Conservation (phyloP, 2,888 invertebrate genomes). For the Heliconius sara region DNA sequence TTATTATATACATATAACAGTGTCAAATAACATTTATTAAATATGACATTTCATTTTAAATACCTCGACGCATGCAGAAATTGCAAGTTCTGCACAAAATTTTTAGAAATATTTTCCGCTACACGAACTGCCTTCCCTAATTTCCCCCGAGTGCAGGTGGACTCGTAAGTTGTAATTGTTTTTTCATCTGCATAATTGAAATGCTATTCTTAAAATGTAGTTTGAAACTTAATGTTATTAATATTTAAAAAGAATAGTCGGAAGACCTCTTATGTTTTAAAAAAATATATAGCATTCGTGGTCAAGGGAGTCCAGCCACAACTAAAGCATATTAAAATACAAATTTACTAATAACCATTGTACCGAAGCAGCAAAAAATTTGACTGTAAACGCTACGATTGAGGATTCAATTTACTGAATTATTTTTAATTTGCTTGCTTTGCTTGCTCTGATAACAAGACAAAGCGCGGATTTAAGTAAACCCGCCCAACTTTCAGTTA, state of each 20-base stretch:
- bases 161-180: constrained; percentile 50
- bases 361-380: background rate
- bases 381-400: background rate
- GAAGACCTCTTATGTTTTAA: background rate
- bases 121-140: constrained; percentile 49
- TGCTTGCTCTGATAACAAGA: too few species aligned
- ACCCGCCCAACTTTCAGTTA: too few species aligned
- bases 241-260: background rate
- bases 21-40: background rate
- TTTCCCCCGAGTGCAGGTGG: constrained; percentile 54
- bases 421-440: too few species aligned
- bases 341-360: too few species aligned
- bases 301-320: too few species aligned
- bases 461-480: too few species aligned
- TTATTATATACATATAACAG: background rate
- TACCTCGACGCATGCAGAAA: constrained; percentile 21
- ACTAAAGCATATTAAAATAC: too few species aligned
- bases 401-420: too few species aligned
- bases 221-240: constrained; percentile 12
- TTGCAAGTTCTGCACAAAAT: constrained; percentile 36
- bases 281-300: too few species aligned
- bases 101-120: constrained; percentile 46
- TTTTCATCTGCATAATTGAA: constrained; percentile 51
- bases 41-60: constrained; percentile 6
- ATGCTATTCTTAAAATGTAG: constrained; percentile 37